These are phyloP conservation scores for Bilobella aurantiaca DNA, from an alignment of 1,140 invertebrate species.

Conservation along the genomic window DNA sequence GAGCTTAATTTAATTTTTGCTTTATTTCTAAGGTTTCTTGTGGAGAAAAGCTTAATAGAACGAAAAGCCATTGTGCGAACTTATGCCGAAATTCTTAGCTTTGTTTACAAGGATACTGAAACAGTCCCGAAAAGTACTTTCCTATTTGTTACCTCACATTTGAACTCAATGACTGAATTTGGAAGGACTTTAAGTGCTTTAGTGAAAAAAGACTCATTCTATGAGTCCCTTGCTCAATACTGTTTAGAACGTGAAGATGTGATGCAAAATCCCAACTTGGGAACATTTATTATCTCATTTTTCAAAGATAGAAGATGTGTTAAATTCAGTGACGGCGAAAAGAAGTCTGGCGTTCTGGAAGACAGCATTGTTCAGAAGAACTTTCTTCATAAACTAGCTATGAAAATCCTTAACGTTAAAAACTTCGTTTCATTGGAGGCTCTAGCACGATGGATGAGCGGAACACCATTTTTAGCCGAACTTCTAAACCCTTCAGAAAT, in stretches of 20 bases:
- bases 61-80: constrained; percentile 16
- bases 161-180: neutral
- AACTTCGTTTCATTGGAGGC: neutral
- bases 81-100: constrained; percentile 16
- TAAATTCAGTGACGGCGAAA: neutral
- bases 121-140: neutral
- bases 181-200: neutral
- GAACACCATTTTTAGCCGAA: neutral
- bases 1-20: neutral
- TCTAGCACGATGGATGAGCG: neutral
- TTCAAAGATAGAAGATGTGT: neutral
- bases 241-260: neutral
- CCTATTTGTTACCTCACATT: neutral
- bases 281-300: neutral
- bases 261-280: neutral
- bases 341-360: neutral
- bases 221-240: neutral
- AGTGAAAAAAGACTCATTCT: constrained; percentile 11
- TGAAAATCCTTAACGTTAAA: neutral
- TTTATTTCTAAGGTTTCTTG: constrained; percentile 3
- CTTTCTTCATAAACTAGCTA: neutral
- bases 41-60: constrained; percentile 8
- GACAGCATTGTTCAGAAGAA: neutral
- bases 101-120: constrained; percentile 7
- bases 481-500: neutral